phyloP scores from a whole-genome alignment of 2,888 invertebrate genomes.

The Aphrophora alni region DNA sequence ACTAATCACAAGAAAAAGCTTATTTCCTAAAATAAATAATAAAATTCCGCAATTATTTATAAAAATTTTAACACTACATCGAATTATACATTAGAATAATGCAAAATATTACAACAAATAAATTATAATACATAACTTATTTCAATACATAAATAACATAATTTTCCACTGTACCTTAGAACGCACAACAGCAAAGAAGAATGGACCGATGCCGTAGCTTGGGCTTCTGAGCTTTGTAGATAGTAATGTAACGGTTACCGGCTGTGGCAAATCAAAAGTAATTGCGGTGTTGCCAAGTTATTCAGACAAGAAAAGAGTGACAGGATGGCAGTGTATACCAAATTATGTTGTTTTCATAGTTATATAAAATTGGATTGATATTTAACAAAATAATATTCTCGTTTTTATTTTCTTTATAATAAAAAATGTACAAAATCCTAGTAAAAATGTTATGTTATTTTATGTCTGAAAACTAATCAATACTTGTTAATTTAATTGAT shows the following conservation, averaged over 20 bases:
- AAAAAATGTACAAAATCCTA: too few species aligned
- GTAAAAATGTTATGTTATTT: too few species aligned
- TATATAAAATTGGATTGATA: too few species aligned
- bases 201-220: background rate
- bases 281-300: background rate
- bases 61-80: background rate
- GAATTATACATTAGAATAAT: background rate
- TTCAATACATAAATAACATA: background rate
- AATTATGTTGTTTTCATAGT: too few species aligned
- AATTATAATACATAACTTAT: background rate
- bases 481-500: too few species aligned
- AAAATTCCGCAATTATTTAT: background rate
- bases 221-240: background rate
- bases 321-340: too few species aligned
- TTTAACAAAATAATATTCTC: too few species aligned
- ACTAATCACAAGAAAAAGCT: background rate
- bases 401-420: too few species aligned
- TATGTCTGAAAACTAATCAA: too few species aligned
- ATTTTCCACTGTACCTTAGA: background rate
- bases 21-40: background rate
- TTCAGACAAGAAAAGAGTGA: too few species aligned
- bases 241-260: slow-evolving; percentile 9
- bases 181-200: background rate
- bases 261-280: background rate
- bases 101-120: background rate